phyloP scores from a whole-genome alignment of 2,888 invertebrate genomes.

The Petrolisthes manimaculis region DNA sequence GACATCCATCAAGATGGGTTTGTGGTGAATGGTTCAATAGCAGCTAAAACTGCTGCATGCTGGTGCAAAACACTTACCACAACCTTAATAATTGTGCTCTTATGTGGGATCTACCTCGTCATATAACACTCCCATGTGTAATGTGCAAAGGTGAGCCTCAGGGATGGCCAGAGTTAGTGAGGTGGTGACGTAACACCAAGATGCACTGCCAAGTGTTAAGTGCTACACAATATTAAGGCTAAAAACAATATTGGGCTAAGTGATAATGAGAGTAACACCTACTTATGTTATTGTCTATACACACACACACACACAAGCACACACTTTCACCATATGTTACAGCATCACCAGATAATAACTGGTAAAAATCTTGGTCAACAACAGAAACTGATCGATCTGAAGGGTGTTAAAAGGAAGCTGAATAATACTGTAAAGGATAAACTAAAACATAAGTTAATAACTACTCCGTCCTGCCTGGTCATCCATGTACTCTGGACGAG shows the following conservation, averaged over 20 bases:
- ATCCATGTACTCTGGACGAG: not conserved
- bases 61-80: too few species aligned
- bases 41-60: too few species aligned
- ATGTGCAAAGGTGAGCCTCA: not conserved
- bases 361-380: not conserved
- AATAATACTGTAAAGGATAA: not conserved
- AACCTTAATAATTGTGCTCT: too few species aligned
- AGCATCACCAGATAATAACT: not conserved
- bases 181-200: not conserved
- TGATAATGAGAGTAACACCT: not conserved
- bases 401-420: slow-evolving; percentile 37
- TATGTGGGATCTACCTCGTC: too few species aligned
- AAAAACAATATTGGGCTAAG: too few species aligned
- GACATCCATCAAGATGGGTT: too few species aligned
- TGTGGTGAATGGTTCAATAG: too few species aligned
- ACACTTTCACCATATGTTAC: not conserved
- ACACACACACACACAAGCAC: slow-evolving; percentile 8
- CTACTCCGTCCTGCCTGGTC: slow-evolving; percentile 10
- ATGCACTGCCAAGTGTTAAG: not conserved
- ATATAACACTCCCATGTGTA: not conserved
- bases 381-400: slow-evolving; percentile 8
- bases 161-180: not conserved
- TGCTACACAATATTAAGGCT: too few species aligned
- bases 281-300: not conserved
- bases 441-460: not conserved